Evolutionary conservation across 2,888 invertebrate genomes (phyloP).

Genomic region (Hyposoter dolosus): DNA sequence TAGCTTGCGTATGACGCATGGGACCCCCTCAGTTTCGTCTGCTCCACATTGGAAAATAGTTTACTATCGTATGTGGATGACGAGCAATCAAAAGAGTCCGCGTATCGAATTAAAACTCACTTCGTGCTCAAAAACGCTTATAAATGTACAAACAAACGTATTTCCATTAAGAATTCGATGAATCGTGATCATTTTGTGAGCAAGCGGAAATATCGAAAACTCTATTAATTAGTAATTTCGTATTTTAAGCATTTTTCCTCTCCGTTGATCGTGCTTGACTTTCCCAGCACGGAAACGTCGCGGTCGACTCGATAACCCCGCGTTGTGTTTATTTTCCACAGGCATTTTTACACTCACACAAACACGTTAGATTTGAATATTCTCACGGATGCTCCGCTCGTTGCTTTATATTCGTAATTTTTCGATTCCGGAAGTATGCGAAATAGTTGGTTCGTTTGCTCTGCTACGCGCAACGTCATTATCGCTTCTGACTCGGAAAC

Average conservation of each 20-base stretch:
- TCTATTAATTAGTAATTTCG: not conserved
- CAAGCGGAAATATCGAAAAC: not conserved
- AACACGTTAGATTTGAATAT: not conserved
- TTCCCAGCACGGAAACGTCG: not conserved
- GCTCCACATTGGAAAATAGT: constrained; percentile 45
- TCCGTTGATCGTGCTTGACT: not conserved
- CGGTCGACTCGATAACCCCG: not conserved
- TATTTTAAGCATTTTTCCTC: not conserved
- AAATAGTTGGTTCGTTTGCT: not conserved
- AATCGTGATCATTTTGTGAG: not conserved
- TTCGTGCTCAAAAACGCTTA: not conserved
- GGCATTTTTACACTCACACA: not conserved
- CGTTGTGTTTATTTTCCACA: constrained; percentile 8
- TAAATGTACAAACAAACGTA: not conserved
- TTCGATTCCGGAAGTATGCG: not conserved
- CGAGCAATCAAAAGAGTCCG: constrained; percentile 13
- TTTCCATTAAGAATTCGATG: not conserved
- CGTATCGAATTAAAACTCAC: constrained; percentile 10
- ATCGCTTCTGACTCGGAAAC: not conserved
- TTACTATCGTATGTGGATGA: constrained; percentile 51
- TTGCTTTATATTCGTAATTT: not conserved
- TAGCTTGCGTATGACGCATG: constrained; percentile 66
- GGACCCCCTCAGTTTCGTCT: constrained; percentile 34
- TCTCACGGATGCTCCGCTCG: not conserved
- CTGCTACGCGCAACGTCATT: not conserved